A percentile compares a stretch with the other conserved stretches of the same genome.
Conservation (phyloP, 2,888 invertebrate genomes). For the Trisateles emortualis region DNA sequence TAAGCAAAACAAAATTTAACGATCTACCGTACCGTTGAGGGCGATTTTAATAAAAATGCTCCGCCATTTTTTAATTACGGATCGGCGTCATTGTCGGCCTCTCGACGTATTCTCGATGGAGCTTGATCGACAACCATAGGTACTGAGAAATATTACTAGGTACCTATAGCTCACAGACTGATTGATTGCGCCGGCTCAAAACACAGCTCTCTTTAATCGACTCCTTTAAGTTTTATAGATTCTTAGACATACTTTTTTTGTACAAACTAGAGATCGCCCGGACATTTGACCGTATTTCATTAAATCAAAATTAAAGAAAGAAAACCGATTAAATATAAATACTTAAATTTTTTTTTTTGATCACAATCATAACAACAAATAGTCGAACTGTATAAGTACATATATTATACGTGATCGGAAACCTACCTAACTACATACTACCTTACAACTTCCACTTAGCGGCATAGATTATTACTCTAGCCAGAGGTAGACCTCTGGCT, state of each 20-base stretch:
- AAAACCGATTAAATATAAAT: too few species aligned
- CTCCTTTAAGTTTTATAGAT: too few species aligned
- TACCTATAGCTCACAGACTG: slow-evolving; percentile 38
- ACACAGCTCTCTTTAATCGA: slow-evolving; percentile 30
- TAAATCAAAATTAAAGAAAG: too few species aligned
- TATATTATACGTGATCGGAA: too few species aligned
- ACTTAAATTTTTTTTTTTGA: too few species aligned
- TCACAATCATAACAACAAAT: too few species aligned
- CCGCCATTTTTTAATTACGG: slow-evolving; percentile 82
- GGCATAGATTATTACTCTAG: too few species aligned
- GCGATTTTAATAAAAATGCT: slow-evolving; percentile 59
- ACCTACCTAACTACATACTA: too few species aligned
- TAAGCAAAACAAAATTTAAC: slow-evolving; percentile 58
- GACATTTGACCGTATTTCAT: too few species aligned
- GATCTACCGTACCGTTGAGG: slow-evolving; percentile 45
- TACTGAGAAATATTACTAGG: slow-evolving; percentile 37
- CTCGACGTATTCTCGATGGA: slow-evolving; percentile 64
- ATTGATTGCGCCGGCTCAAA: slow-evolving; percentile 47
- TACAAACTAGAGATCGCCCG: neutral
- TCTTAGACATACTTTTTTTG: neutral
- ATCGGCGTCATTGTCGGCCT: slow-evolving; percentile 67
- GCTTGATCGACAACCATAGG: slow-evolving; percentile 56
- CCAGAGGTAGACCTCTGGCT: too few species aligned
- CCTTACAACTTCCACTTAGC: too few species aligned
- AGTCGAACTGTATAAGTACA: too few species aligned